These are phyloP conservation scores for Micrasema minimum DNA, from an alignment of 1,140 invertebrate species.

Conservation along the genomic window DNA sequence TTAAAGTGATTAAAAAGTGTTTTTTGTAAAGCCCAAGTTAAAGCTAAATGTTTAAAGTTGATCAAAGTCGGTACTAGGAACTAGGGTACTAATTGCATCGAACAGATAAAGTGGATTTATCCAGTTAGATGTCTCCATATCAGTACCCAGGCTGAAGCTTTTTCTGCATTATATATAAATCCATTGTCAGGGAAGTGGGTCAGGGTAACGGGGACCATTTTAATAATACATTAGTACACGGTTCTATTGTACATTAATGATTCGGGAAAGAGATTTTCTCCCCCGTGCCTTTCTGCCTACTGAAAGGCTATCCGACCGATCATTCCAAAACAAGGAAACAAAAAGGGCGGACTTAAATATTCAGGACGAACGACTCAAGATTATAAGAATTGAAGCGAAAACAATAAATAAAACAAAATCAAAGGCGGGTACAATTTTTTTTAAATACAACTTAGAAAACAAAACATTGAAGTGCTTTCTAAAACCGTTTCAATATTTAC, in stretches of 20 bases:
- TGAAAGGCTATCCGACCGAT: background rate
- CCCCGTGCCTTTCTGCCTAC: background rate
- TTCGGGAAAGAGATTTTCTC: background rate
- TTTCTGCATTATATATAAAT: slow-evolving; percentile 18
- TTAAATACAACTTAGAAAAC: no score
- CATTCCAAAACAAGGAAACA: no score
- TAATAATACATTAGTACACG: slow-evolving; percentile 19
- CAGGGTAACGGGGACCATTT: slow-evolving; percentile 8
- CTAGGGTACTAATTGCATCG: background rate
- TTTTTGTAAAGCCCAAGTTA: background rate
- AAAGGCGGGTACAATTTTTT: no score
- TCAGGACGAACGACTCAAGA: background rate
- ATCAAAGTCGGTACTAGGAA: background rate
- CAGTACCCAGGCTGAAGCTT: background rate
- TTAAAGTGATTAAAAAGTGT: background rate
- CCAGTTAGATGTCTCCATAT: background rate
- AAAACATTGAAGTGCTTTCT: no score
- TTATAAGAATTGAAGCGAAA: background rate
- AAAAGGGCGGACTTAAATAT: background rate
- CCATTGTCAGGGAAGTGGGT: slow-evolving; percentile 2
- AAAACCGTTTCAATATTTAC: no score
- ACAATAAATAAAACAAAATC: background rate
- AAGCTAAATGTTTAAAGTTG: background rate
- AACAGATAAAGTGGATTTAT: background rate
- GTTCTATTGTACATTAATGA: slow-evolving; percentile 11